phyloP scores from a whole-genome alignment of 1,140 invertebrate species.

The Frieseomelitta varia region DNA sequence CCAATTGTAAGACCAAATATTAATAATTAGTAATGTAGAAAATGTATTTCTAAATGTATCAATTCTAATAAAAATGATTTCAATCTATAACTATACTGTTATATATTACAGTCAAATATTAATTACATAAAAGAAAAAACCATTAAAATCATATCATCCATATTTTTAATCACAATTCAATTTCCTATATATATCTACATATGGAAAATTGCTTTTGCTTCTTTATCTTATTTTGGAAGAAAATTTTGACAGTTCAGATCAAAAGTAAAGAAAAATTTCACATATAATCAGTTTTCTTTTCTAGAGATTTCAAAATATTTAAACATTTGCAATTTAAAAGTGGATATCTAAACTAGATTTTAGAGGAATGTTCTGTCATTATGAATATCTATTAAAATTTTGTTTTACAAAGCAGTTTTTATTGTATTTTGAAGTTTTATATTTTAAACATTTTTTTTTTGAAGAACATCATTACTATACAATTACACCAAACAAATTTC shows the following conservation, averaged over 20 bases:
- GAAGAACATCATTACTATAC: background rate
- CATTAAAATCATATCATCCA: no score
- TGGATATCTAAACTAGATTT: background rate
- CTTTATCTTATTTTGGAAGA: background rate
- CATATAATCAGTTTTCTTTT: background rate
- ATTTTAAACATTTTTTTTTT: background rate
- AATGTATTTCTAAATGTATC: no score
- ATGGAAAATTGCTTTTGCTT: background rate
- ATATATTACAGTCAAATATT: no score
- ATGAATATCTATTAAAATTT: background rate
- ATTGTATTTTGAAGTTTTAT: background rate
- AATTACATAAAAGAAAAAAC: no score
- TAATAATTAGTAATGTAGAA: background rate
- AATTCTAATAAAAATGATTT: no score
- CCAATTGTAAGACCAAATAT: background rate
- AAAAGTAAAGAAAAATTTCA: background rate
- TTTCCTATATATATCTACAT: no score
- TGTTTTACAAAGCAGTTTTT: background rate
- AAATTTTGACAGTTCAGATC: background rate
- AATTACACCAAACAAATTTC: background rate
- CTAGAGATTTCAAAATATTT: background rate
- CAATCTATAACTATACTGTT: no score
- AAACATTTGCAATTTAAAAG: background rate
- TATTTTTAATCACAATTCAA: no score
- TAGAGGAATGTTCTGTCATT: background rate